Conservation (phyloP, 1,140 invertebrate genomes). For the Epicauta chinensis region DNA sequence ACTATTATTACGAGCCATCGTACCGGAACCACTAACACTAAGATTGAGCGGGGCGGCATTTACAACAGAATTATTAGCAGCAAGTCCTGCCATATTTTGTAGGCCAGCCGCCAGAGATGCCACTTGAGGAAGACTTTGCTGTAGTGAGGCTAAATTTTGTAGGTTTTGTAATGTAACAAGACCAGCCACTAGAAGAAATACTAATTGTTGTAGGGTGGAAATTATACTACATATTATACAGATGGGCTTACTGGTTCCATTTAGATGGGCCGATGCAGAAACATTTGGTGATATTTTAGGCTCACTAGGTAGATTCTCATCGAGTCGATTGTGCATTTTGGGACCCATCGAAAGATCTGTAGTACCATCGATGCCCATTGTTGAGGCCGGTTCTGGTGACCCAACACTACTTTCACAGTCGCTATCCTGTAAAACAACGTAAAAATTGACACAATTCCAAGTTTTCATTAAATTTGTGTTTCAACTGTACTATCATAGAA, state of each 20-base stretch:
- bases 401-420: conserved; percentile 61
- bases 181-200: conserved; percentile 58
- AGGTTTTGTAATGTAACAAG: conserved; percentile 71
- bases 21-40: conserved; percentile 62
- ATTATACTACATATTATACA: background rate
- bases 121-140: conserved; percentile 60
- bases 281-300: conserved; percentile 43
- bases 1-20: no score
- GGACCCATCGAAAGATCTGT: conserved; percentile 39
- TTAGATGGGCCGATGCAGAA: conserved; percentile 50
- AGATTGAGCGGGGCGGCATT: conserved; percentile 75
- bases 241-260: conserved; percentile 64
- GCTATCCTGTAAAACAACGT: conserved; percentile 55
- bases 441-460: background rate
- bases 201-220: background rate
- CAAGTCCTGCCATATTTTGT: conserved; percentile 61
- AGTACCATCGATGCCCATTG: conserved; percentile 44
- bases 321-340: conserved; percentile 27
- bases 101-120: conserved; percentile 62
- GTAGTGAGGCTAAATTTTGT: conserved; percentile 63
- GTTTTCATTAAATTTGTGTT: no score
- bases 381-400: conserved; percentile 55
- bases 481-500: no score
- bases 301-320: conserved; percentile 40
- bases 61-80: conserved; percentile 59